Conservation (phyloP, 2,888 invertebrate species). For the Galerucella calmariensis region DNA sequence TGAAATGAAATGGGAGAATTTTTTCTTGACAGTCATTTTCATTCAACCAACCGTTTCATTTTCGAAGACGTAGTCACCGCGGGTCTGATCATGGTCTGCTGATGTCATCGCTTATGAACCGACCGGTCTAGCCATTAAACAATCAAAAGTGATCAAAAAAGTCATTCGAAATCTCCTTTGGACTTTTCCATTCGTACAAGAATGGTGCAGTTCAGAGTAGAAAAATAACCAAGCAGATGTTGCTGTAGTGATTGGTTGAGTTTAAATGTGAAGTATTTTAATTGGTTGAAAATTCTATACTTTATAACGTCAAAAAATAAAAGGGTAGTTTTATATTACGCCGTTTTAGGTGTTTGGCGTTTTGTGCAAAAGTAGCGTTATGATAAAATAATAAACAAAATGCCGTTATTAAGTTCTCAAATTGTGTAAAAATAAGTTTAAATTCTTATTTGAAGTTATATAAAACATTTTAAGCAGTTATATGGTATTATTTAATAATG, state of each 20-base stretch:
- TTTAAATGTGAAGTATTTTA: background rate
- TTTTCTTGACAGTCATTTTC: too few relatives aligned
- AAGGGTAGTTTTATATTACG: constrained; percentile 21
- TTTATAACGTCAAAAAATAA: constrained; percentile 19
- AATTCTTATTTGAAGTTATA: background rate
- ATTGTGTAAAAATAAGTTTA: constrained; percentile 17
- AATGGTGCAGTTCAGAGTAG: background rate
- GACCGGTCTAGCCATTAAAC: too few relatives aligned
- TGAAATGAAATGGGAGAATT: too few relatives aligned
- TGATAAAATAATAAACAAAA: constrained; percentile 32
- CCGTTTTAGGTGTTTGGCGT: constrained; percentile 29
- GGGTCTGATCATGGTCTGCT: too few relatives aligned
- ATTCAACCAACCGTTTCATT: too few relatives aligned
- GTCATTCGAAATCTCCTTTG: too few relatives aligned
- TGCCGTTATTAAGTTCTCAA: constrained; percentile 22
- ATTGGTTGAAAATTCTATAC: constrained; percentile 18
- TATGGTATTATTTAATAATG: constrained; percentile 31
- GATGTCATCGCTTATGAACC: too few relatives aligned
- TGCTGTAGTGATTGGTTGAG: constrained; percentile 12
- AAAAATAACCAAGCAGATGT: background rate
- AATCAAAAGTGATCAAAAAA: too few relatives aligned
- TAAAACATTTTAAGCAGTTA: background rate
- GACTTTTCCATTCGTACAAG: too few relatives aligned
- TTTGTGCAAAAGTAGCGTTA: constrained; percentile 28
- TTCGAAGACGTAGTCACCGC: too few relatives aligned